A percentile compares a stretch with the other conserved stretches of the same genome.
These are phyloP conservation scores for Cephus sareptanus DNA, from an alignment of 2,888 invertebrate species.

Conservation along the genomic window DNA sequence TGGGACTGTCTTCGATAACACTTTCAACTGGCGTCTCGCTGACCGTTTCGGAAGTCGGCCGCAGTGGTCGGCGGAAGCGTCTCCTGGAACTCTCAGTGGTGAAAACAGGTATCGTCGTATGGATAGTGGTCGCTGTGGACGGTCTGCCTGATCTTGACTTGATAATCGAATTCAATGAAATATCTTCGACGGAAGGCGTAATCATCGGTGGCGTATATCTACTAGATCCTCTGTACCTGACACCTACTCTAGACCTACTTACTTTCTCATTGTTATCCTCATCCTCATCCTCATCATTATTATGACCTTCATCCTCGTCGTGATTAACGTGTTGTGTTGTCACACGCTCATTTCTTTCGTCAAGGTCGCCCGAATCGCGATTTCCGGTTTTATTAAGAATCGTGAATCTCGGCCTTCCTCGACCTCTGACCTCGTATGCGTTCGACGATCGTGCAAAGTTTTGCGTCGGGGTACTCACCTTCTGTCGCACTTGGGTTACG, in stretches of 20 bases:
- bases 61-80: constrained; percentile 12
- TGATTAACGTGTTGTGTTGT: neutral
- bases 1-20: constrained; percentile 39
- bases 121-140: constrained; percentile 12
- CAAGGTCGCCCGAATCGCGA: constrained; percentile 6
- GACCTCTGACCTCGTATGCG: constrained; percentile 45
- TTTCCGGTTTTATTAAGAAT: constrained; percentile 10
- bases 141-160: neutral
- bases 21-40: neutral
- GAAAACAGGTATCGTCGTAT: constrained; percentile 2
- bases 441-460: constrained; percentile 58
- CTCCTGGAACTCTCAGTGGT: constrained; percentile 21
- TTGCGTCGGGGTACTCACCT: constrained; percentile 63
- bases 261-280: constrained; percentile 19
- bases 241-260: constrained; percentile 24
- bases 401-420: constrained; percentile 23
- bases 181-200: constrained; percentile 7
- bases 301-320: neutral
- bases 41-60: constrained; percentile 8
- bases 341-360: constrained; percentile 9
- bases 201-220: constrained; percentile 38
- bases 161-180: neutral
- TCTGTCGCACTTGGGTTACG: constrained; percentile 47
- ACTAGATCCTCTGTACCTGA: constrained; percentile 31
- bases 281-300: constrained; percentile 4